These are phyloP conservation scores for Crenuchus spilurus DNA, from an alignment of 2,797 vertebrate species.

Conservation along the genomic window DNA sequence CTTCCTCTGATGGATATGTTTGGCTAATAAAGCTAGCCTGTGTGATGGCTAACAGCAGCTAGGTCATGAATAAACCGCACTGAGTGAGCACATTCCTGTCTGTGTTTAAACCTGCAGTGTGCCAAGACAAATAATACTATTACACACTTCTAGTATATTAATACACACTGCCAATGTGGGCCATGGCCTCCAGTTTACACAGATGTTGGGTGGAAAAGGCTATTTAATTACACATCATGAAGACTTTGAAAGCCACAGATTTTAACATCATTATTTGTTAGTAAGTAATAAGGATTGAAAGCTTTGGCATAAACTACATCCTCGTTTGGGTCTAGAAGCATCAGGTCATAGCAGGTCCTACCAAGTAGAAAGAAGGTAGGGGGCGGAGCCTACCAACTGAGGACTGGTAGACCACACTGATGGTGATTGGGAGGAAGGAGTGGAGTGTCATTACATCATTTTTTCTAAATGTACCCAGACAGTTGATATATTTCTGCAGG, in stretches of 20 bases:
- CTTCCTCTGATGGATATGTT: slow-evolving; percentile 15
- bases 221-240: no score
- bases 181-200: neutral
- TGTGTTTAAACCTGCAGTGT: slow-evolving; percentile 11
- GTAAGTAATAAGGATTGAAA: no score
- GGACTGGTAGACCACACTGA: no score
- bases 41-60: slow-evolving; percentile 16
- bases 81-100: slow-evolving; percentile 23
- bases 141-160: slow-evolving; percentile 12
- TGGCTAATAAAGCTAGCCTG: slow-evolving; percentile 22
- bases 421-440: no score
- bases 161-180: neutral
- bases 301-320: no score
- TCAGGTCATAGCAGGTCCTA: no score
- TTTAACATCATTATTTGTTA: no score
- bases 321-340: no score
- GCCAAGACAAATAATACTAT: slow-evolving; percentile 15
- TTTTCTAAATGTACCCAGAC: neutral
- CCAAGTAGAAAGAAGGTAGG: no score
- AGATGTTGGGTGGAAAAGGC: neutral
- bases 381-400: no score
- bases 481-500: neutral
- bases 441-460: neutral
- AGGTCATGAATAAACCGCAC: slow-evolving; percentile 27
- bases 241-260: no score